Conservation (phyloP, 2,888 invertebrate genomes). For the Mellilla xanthometata region DNA sequence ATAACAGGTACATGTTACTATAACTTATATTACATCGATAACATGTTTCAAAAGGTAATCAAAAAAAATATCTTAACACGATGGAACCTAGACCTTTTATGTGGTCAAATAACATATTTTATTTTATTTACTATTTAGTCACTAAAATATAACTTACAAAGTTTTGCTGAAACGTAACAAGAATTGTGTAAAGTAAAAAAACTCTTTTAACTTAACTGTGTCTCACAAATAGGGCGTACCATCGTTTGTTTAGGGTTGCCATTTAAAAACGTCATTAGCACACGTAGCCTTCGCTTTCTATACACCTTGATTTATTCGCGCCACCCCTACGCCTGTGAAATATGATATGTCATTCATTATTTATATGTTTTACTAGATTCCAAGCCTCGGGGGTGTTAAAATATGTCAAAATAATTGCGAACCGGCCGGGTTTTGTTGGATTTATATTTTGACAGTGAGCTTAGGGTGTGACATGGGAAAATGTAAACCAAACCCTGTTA, state of each 20-base stretch:
- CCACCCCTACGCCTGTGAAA: slow-evolving; percentile 36
- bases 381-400: slow-evolving; percentile 19
- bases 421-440: slow-evolving; percentile 5
- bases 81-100: too few relatives aligned
- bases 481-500: background rate
- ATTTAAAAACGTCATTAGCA: slow-evolving; percentile 54
- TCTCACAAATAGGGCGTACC: slow-evolving; percentile 15
- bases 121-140: too few relatives aligned
- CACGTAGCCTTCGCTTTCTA: slow-evolving; percentile 36
- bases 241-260: slow-evolving; percentile 38
- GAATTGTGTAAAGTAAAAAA: too few relatives aligned
- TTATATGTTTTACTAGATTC: slow-evolving; percentile 35
- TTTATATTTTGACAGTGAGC: slow-evolving; percentile 5
- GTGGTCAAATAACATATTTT: too few relatives aligned
- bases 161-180: too few relatives aligned
- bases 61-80: too few relatives aligned
- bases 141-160: too few relatives aligned
- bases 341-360: slow-evolving; percentile 45
- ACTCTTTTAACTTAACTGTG: background rate
- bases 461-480: slow-evolving; percentile 24
- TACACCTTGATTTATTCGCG: slow-evolving; percentile 39
- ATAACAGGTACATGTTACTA: too few relatives aligned
- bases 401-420: slow-evolving; percentile 19
- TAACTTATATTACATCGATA: too few relatives aligned
- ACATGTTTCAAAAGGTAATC: too few relatives aligned